Conservation (phyloP, 1,140 invertebrate genomes). For the Drosophila pseudoananassae region DNA sequence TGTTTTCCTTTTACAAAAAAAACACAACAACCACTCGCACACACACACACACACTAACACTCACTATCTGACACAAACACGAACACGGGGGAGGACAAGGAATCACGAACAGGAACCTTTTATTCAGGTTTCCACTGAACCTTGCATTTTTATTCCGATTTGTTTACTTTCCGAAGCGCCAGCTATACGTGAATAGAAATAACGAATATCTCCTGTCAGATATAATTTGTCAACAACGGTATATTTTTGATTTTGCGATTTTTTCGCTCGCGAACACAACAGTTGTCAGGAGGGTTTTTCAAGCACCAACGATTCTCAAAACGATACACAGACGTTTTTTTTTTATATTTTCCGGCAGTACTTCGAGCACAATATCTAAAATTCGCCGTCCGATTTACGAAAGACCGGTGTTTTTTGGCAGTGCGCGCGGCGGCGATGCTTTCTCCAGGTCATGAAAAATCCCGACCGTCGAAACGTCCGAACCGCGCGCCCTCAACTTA, state of each 20-base stretch:
- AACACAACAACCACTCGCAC: slow-evolving; percentile 34
- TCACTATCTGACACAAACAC: background rate
- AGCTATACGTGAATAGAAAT: background rate
- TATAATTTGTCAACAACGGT: background rate
- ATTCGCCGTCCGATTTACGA: background rate
- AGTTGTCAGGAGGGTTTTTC: background rate
- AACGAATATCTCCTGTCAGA: background rate
- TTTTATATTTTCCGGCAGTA: background rate
- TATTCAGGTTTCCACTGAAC: slow-evolving; percentile 32
- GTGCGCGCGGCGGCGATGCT: background rate
- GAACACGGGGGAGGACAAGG: slow-evolving; percentile 22
- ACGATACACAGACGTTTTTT: background rate
- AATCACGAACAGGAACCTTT: slow-evolving; percentile 29
- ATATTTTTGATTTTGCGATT: background rate
- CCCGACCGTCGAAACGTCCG: background rate
- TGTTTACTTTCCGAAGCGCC: slow-evolving; percentile 39
- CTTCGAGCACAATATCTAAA: background rate
- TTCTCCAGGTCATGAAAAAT: slow-evolving; percentile 1
- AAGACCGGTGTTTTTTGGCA: background rate
- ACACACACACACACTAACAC: background rate
- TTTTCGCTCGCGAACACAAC: background rate
- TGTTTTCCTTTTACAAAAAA: slow-evolving; percentile 41
- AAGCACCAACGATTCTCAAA: background rate
- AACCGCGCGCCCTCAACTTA: background rate
- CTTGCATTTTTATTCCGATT: slow-evolving; percentile 27